phyloP scores from a whole-genome alignment of 2,113 vertebrate genomes.

The Tretioscincus oriximinensis region DNA sequence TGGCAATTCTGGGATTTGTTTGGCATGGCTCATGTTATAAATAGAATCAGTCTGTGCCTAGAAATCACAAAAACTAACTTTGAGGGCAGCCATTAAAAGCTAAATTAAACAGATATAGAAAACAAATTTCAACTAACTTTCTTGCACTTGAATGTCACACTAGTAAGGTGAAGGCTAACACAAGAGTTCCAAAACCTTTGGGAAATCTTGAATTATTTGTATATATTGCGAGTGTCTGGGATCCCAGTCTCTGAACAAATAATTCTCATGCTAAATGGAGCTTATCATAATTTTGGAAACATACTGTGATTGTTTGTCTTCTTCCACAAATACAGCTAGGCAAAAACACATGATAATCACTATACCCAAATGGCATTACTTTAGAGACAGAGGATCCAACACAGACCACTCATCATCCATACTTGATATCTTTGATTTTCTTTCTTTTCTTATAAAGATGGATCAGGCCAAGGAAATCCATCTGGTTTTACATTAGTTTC shows the following conservation, averaged over 20 bases:
- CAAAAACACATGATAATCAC: too few species aligned
- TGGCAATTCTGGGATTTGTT: constrained; percentile 47
- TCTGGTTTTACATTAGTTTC: neutral
- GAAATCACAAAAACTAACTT: constrained; percentile 34
- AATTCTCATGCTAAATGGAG: neutral
- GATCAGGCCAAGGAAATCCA: neutral
- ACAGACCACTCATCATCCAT: neutral
- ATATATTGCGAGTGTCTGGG: neutral
- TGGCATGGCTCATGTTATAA: constrained; percentile 69
- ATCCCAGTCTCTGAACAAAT: neutral
- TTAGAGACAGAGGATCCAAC: neutral
- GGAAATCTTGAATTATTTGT: neutral
- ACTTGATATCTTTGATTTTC: neutral
- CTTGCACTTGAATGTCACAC: neutral
- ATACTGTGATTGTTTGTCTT: neutral
- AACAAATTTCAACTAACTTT: neutral
- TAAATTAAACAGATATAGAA: neutral
- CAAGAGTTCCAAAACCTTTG: neutral
- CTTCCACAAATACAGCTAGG: neutral
- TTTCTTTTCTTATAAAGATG: neutral
- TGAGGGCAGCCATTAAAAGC: constrained; percentile 9
- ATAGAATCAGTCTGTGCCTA: constrained; percentile 64
- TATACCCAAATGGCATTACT: neutral
- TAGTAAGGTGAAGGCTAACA: neutral
- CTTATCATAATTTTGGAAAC: neutral